Conservation (phyloP, 2,797 vertebrate genomes). For the Melanotaenia nigrans region DNA sequence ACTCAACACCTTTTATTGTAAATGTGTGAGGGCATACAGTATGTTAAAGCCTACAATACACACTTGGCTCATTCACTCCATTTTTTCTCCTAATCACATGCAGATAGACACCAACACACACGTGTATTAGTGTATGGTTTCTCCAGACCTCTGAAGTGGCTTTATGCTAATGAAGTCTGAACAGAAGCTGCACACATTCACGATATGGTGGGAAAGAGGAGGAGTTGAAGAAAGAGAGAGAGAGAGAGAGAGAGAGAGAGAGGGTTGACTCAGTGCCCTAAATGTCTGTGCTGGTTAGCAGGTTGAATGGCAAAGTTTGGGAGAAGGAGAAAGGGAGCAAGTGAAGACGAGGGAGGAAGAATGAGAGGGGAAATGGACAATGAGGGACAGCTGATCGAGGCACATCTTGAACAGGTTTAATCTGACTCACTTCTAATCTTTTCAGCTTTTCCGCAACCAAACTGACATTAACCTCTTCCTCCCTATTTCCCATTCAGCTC, state of each 20-base stretch:
- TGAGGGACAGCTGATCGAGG: conserved; percentile 42
- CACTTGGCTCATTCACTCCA: conserved; percentile 28
- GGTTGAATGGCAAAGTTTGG: conserved; percentile 57
- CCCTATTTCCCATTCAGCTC: conserved; percentile 27
- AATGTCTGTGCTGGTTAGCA: conserved; percentile 44
- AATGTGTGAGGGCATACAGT: not conserved
- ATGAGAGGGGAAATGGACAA: conserved; percentile 13
- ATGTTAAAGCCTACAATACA: conserved; percentile 18
- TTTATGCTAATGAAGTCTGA: conserved; percentile 71
- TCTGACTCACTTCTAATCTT: conserved; percentile 63
- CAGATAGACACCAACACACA: conserved; percentile 29
- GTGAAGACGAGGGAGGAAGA: conserved; percentile 13
- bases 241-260: conserved; percentile 17
- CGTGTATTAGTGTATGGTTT: conserved; percentile 56
- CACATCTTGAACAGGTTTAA: conserved; percentile 77
- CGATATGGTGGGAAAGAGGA: conserved; percentile 67
- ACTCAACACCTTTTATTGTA: conserved; percentile 2
- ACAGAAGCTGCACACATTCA: conserved; percentile 78
- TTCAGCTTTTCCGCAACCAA: conserved; percentile 53
- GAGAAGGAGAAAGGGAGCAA: conserved; percentile 18
- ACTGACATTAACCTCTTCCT: conserved; percentile 27
- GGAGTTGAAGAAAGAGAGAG: conserved; percentile 50
- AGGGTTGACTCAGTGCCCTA: conserved; percentile 40
- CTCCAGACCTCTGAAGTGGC: conserved; percentile 69
- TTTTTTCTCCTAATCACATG: conserved; percentile 21